Evolutionary conservation across 2,888 invertebrate species (phyloP).

Genomic region (Tetrapedia diversipes): DNA sequence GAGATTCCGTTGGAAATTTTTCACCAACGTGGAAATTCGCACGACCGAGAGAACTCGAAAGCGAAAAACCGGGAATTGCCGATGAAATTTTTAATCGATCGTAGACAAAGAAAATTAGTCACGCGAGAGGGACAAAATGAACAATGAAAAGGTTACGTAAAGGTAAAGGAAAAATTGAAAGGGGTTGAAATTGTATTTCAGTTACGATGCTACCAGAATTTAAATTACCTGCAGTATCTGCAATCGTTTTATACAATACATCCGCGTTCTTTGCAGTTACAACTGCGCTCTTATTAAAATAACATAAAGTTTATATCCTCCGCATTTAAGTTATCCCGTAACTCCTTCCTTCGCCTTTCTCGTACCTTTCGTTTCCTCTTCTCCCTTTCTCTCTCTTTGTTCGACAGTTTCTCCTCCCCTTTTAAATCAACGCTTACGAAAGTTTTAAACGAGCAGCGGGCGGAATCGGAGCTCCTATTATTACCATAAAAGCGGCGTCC

Average conservation of each 20-base stretch:
- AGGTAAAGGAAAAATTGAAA: too few relatives aligned
- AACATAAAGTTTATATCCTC: not conserved
- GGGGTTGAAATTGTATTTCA: too few relatives aligned
- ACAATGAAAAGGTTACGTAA: too few relatives aligned
- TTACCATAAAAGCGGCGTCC: constrained; percentile 35
- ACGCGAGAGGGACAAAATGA: too few relatives aligned
- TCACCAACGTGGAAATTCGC: not conserved
- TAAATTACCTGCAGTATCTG: not conserved
- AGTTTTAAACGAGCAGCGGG: constrained; percentile 28
- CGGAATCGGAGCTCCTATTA: constrained; percentile 28
- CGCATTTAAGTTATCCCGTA: not conserved
- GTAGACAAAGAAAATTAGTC: too few relatives aligned
- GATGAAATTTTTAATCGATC: too few relatives aligned
- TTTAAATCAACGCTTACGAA: constrained; percentile 29
- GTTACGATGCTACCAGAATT: not conserved
- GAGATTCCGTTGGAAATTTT: constrained; percentile 13
- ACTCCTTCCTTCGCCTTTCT: not conserved
- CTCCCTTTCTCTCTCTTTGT: too few relatives aligned
- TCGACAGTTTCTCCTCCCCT: not conserved
- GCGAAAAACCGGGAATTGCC: too few relatives aligned
- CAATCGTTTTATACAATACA: too few relatives aligned
- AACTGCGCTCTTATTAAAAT: too few relatives aligned
- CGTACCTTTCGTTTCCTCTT: not conserved
- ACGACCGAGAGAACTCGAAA: not conserved
- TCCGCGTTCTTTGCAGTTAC: not conserved